Base-by-base conservation (phyloP, 2,113 vertebrate species). In the Chelonoidis abingdonii region DNA sequence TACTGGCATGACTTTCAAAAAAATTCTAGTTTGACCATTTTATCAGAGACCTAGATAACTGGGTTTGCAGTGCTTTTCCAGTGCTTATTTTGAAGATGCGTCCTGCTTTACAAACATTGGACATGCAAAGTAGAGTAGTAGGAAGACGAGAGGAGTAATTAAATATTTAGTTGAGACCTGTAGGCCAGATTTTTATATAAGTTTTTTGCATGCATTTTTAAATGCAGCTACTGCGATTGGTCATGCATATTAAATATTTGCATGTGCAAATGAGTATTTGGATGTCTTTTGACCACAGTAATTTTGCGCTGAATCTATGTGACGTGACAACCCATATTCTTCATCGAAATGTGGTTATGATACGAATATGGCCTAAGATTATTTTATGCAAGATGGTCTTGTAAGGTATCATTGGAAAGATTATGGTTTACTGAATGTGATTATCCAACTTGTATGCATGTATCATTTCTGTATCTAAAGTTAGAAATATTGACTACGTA, bases 61-160 rank as follows among this genome's bases (percentile, higher is more conserved):
- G 52, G 49, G 88, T 95, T 97, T 96, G 83, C 80, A 92, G 88
- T 80, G 82, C 54, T 88, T 94, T 90, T 25, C 94, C 90, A 90
- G 62, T 96, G 91, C 50, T 84, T 49, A 11, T 50, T 47, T 78
- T 93, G 80, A 87, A 94, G 44, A 21, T 83, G 31, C 88, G 62
- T 82, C n/a, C 87, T 93, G 38, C 93, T 96, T 65, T 87, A 96
- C 90, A 87, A 54, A 10, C 94, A 89, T 86, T 93, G 95, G 84
- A 92, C 92, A 91, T 92, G 52, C 79, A 93, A 93, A 94, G 85
- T 80, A 38, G 69, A 83, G 54, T 83, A 72, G 52, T 29, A 49
- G 19, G 29, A 88, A 27, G 76, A 56, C 85, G 25, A 38, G 89
- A 76, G 62, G 35, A 94, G 19, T 78, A 52, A 53, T 31, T 41